phyloP scores from a whole-genome alignment of 1,140 invertebrate genomes.

The Spodoptera frugiperda region DNA sequence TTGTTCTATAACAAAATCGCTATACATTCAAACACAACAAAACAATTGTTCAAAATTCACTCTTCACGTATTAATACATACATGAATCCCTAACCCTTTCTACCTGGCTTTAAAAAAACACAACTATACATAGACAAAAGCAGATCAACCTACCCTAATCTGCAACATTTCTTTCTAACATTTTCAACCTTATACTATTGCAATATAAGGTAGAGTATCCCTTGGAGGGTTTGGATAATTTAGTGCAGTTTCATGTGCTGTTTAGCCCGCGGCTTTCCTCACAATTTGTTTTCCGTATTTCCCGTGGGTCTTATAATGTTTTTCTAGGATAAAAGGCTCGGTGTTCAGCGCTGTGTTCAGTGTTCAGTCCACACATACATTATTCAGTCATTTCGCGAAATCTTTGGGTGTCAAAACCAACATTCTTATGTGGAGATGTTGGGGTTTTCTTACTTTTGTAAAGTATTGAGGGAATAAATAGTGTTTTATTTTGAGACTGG shows the following conservation, averaged over 20 bases:
- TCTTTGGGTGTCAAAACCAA: constrained; percentile 27
- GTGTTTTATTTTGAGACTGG: neutral
- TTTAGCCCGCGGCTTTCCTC: neutral
- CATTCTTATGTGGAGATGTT: neutral
- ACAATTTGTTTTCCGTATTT: constrained; percentile 28
- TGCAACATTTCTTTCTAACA: too few relatives aligned
- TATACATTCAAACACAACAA: too few relatives aligned
- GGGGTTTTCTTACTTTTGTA: neutral
- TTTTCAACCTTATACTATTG: too few relatives aligned
- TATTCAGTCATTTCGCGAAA: constrained; percentile 20
- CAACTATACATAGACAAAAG: too few relatives aligned
- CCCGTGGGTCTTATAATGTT: constrained; percentile 26
- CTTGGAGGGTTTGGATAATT: neutral
- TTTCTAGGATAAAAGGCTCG: constrained; percentile 33
- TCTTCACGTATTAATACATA: too few relatives aligned
- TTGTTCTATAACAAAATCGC: too few relatives aligned
- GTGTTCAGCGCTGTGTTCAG: neutral
- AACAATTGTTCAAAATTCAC: too few relatives aligned
- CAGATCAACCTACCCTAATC: too few relatives aligned
- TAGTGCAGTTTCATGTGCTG: neutral
- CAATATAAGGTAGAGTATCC: neutral
- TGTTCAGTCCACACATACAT: constrained; percentile 13
- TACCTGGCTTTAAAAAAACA: too few relatives aligned
- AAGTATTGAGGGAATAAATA: neutral
- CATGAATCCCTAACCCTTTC: too few relatives aligned